Evolutionary conservation across 2,888 invertebrate genomes (phyloP), one percentile per base, ranked within the genome.

Genomic region (Podabrus alpinus): DNA sequence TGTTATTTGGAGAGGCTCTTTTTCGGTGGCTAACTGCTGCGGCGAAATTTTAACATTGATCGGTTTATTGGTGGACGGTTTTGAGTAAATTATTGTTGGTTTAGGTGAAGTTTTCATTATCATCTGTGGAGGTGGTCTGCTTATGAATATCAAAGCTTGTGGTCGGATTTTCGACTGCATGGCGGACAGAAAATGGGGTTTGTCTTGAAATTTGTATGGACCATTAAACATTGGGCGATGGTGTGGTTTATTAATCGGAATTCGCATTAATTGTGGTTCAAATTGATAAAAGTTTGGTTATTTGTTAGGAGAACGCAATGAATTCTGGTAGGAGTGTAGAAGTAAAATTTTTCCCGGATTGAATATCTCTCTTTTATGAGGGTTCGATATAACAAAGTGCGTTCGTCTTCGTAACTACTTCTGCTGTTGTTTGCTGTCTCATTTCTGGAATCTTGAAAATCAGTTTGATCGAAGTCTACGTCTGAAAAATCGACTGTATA

Each of bases 11-110:
- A 82, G 81, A 10, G 81, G 83, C 74, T 83, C 84, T 76, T 81
- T 81, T 79, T 86, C 86, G 5, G 86, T 86, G 7, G 86, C 84
- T 15, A 84, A 81, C 80, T 86, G 86, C 71, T 80, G 79, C 0
- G 85, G 85, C 7, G 86, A 86, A 62, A 86, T 81, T 78, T 86
- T 85, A 7, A 86, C 83, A 66, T 83, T n/a, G 9, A 16, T 69
- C 9, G 73, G 66, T 59, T 29, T 45, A 45, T 73, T 66, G 3
- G 72, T 29, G 4, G 61, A 15, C 0, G 73, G 73, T 10, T 21
- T n/a, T 68, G 61, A 21, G 11, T 67, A 68, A n/a, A 72, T 19
- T n/a, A 68, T 17, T 15, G 24, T 4, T 7, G 17, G 59, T 15
- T 15, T 62, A 11, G 45, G 4, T 10, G 29, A 59, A 21, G n/a